Percentiles rank a stretch among this genome's conserved stretches.
phyloP scores from a whole-genome alignment of 1,140 invertebrate species.

The Sipha flava region DNA sequence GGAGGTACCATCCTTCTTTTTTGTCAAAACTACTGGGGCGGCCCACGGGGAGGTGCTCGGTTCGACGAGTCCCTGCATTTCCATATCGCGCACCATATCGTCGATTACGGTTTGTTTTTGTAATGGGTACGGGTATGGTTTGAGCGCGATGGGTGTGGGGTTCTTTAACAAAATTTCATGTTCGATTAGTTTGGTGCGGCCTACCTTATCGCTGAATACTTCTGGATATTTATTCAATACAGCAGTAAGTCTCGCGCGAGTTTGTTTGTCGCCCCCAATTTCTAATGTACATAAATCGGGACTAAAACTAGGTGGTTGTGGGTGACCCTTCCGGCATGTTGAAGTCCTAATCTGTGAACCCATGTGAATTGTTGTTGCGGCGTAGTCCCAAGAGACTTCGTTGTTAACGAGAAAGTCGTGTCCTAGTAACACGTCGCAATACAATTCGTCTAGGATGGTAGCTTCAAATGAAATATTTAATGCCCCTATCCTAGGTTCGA shows the following conservation, averaged over 20 bases:
- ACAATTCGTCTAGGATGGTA: not conserved
- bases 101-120: not conserved
- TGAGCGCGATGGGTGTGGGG: not conserved
- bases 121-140: not conserved
- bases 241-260: not conserved
- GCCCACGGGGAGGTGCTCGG: constrained; percentile 17
- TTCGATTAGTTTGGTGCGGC: not conserved
- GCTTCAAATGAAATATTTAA: not conserved
- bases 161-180: not conserved
- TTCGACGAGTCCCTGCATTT: not conserved
- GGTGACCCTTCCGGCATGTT: not conserved
- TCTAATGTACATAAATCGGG: not conserved
- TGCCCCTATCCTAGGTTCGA: not conserved
- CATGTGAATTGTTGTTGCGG: not conserved
- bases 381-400: not conserved
- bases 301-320: not conserved
- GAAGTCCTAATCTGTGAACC: not conserved
- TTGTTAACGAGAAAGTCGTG: not conserved
- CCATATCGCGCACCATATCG: not conserved
- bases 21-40: constrained; percentile 40
- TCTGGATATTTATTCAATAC: not conserved
- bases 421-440: not conserved
- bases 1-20: constrained; percentile 46
- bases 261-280: not conserved
- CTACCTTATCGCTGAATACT: not conserved